Base-by-base conservation (phyloP, 1,140 invertebrate genomes). In the Pseudomyrmex flavicornis region DNA sequence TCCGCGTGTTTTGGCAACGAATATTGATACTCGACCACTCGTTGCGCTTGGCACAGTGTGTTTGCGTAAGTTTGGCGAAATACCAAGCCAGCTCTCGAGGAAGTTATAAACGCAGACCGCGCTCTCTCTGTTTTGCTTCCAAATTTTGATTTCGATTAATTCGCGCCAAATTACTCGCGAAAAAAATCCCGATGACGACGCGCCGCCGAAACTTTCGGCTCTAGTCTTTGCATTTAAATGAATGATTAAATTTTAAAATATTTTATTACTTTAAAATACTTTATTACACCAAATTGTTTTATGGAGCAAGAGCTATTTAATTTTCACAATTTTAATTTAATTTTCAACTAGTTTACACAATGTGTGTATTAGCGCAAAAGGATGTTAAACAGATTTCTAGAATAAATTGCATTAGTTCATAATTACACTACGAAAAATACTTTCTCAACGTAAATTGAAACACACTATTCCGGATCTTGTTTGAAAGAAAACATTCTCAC, bases 31-130 rank as follows among this genome's bases (percentile, higher is more conserved):
- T 77, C 46, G 66, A 61, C 46, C 54, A 70, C 10, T 79, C 66
- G 61, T 20, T 77, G 44, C 22, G 26, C 54, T 63, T 65, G 68
- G 85, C 80, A 44, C 61, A 62, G 69, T 56, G 66, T 54, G 80
- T 87, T 87, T 86, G 73, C 80, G 54, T 87, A 87, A 87, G 59
- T 77, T 61, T 87, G 79, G 72, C 80, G 65, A 48, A 58, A 83
- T 46, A 68, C 61, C 85, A 48, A 87, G 15, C 50, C 66, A 63
- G 20, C 46, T 35, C 22, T 35, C 44, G 22, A 50, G 35, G 54
- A 87, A 82, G 56, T 84, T 87, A 50, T 72, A 72, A 73, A 87
- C 68, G 86, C 68, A 87, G 48, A 35, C 35, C 35, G 35, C 35
- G 5, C 35, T 35, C 35, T 35, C 35, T 35, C 80, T 84, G 66